Conservation (phyloP, 2,113 vertebrate species). For the Cryptotis parvus region DNA sequence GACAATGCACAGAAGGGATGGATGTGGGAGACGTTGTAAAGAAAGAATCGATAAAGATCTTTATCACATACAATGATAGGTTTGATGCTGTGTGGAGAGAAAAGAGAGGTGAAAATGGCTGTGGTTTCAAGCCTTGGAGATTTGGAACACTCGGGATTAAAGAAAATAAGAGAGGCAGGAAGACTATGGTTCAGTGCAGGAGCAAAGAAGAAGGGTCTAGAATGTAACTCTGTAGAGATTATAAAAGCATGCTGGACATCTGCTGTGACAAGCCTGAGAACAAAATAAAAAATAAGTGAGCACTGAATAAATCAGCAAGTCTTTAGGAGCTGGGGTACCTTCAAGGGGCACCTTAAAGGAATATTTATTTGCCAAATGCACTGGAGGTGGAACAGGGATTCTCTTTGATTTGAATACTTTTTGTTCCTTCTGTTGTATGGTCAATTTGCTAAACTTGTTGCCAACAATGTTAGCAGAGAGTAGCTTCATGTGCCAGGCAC, state of each 20-base stretch:
- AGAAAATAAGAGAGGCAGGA: neutral
- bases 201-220: neutral
- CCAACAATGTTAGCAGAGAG: neutral
- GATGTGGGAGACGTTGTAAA: neutral
- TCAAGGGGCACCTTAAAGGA: neutral
- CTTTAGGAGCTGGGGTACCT: neutral
- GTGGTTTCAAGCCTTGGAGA: neutral
- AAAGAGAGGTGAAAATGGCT: neutral
- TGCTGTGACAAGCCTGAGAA: neutral
- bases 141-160: constrained; percentile 33
- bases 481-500: neutral
- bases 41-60: neutral
- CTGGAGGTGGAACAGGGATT: neutral
- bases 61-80: neutral
- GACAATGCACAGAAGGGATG: neutral
- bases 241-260: neutral
- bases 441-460: neutral
- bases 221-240: neutral
- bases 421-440: constrained; percentile 23
- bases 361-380: neutral
- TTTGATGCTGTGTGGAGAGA: neutral
- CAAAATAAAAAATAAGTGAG: neutral
- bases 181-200: neutral
- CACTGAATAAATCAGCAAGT: neutral
- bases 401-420: neutral